A percentile compares a stretch with the other conserved stretches of the same genome.
phyloP scores from a whole-genome alignment of 2,113 vertebrate genomes.

The Illadopsis cleaveri region DNA sequence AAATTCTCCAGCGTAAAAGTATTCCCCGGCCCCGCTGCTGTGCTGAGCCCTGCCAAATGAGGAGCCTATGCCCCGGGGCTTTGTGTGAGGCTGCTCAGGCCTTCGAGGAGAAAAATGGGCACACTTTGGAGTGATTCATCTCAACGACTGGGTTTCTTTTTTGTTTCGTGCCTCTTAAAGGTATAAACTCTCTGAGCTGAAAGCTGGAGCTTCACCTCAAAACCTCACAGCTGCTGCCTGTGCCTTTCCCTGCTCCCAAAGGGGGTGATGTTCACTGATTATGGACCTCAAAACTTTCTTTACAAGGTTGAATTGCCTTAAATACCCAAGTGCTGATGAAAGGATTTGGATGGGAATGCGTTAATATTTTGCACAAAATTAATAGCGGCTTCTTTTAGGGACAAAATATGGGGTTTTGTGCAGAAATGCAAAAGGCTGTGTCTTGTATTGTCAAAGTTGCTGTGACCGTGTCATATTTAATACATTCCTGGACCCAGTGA shows the following conservation, averaged over 20 bases:
- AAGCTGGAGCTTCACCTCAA: neutral
- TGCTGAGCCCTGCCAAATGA: constrained; percentile 41
- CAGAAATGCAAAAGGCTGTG: neutral
- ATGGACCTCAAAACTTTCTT: neutral
- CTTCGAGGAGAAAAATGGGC: neutral
- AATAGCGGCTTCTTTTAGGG: neutral
- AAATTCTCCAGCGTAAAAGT: constrained; percentile 60
- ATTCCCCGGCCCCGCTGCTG: neutral
- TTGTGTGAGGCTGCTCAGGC: constrained; percentile 46
- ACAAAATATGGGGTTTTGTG: rapidly evolving
- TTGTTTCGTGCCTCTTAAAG: neutral
- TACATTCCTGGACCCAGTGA: neutral
- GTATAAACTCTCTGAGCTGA: neutral
- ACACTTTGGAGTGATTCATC: constrained; percentile 1
- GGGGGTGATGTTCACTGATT: neutral
- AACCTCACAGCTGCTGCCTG: neutral
- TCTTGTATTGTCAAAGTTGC: neutral
- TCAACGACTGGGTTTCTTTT: neutral
- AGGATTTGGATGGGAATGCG: neutral
- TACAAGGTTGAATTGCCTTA: neutral
- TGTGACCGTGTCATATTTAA: rapidly evolving
- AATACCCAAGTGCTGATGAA: neutral
- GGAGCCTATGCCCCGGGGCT: constrained; percentile 26
- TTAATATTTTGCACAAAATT: neutral
- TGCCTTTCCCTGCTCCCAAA: neutral